Evolutionary conservation across 2,888 invertebrate genomes (phyloP).

Genomic region (Eupithecia centaureata): DNA sequence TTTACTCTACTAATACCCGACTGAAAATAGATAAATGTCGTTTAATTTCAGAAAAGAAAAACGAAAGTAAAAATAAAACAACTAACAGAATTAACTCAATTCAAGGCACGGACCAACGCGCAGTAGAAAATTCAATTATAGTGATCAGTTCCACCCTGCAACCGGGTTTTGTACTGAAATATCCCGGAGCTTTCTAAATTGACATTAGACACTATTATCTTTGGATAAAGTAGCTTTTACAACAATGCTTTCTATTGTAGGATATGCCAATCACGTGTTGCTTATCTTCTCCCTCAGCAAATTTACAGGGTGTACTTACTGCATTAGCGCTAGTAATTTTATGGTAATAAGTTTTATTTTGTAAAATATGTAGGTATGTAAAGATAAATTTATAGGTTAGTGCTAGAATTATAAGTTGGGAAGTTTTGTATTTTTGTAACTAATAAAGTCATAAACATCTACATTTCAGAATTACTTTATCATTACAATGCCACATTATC

Average conservation of each 20-base stretch:
- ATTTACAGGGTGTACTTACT: constrained; percentile 50
- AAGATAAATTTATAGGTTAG: no score
- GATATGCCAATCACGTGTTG: constrained; percentile 63
- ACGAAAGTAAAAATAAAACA: constrained; percentile 60
- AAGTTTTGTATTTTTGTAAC: no score
- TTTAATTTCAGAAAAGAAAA: not conserved
- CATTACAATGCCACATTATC: no score
- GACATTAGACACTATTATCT: constrained; percentile 48
- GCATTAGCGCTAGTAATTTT: not conserved
- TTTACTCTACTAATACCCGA: not conserved
- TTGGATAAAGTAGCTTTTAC: constrained; percentile 36
- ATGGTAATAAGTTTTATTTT: not conserved
- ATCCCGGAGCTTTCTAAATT: constrained; percentile 45
- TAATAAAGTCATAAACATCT: no score
- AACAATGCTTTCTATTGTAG: constrained; percentile 37
- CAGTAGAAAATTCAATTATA: constrained; percentile 76
- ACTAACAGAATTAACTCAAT: constrained; percentile 72
- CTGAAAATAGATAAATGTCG: not conserved
- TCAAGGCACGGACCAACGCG: constrained; percentile 69
- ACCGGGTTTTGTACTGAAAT: constrained; percentile 64
- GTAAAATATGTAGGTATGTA: no score
- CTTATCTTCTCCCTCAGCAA: constrained; percentile 57
- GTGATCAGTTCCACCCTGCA: constrained; percentile 76
- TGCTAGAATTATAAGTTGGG: no score
- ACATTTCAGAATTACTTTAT: no score